These are phyloP conservation scores for Protobothrops mucrosquamatus DNA, from an alignment of 2,113 vertebrate genomes.

Conservation along the genomic window DNA sequence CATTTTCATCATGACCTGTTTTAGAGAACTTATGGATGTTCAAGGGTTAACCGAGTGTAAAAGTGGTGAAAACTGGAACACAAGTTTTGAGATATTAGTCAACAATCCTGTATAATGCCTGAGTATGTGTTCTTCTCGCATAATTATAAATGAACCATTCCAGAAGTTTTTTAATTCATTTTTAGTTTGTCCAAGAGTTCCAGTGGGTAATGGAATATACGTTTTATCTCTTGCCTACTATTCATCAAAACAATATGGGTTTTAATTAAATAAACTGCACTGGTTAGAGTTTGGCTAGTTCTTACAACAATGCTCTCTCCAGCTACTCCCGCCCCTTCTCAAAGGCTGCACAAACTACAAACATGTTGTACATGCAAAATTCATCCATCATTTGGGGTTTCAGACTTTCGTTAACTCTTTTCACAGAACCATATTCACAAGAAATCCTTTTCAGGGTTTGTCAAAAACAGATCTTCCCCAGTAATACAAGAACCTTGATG, in stretches of 20 bases:
- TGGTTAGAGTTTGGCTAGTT: conserved; percentile 22
- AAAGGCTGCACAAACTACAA: conserved; percentile 17
- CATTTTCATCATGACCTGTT: neutral
- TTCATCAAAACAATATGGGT: conserved; percentile 23
- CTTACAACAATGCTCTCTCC: neutral
- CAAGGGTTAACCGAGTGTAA: conserved; percentile 37
- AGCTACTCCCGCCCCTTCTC: neutral
- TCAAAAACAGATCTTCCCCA: neutral
- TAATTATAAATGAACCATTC: conserved; percentile 17
- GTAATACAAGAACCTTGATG: neutral
- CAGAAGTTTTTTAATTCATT: conserved; percentile 34
- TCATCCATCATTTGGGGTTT: conserved; percentile 5
- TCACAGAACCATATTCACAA: neutral
- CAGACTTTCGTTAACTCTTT: neutral
- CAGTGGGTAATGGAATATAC: neutral
- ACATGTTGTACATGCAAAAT: conserved; percentile 11
- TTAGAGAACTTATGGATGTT: conserved; percentile 21
- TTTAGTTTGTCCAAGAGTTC: conserved; percentile 6
- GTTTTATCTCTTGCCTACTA: conserved; percentile 3
- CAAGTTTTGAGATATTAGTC: conserved; percentile 17
- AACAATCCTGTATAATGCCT: conserved; percentile 7
- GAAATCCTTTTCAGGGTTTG: neutral
- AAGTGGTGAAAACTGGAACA: conserved; percentile 44
- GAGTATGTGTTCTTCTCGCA: neutral
- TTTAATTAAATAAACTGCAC: conserved; percentile 27